A percentile compares a stretch with the other conserved stretches of the same genome.
Evolutionary conservation across 1,140 invertebrate species (phyloP).

Genomic region (Drosophila nasuta): DNA sequence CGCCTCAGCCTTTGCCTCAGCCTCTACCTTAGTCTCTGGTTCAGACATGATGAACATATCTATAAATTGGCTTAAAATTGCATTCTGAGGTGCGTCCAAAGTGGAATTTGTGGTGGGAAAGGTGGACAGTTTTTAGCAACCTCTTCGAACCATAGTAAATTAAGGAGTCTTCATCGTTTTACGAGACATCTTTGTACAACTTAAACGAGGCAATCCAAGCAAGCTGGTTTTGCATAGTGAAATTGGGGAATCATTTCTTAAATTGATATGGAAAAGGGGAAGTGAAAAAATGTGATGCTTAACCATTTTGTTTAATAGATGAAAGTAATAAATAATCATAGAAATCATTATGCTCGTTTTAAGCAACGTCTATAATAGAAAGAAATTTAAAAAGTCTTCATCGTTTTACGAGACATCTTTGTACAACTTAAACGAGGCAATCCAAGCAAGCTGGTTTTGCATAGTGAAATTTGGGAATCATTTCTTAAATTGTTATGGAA

Average conservation of each 20-base stretch:
- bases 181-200: neutral
- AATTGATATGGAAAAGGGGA: too few relatives aligned
- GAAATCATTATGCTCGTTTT: too few relatives aligned
- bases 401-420: neutral
- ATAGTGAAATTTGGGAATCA: too few relatives aligned
- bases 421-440: neutral
- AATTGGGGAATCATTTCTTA: too few relatives aligned
- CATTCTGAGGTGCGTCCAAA: conserved; percentile 28
- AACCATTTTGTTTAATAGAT: too few relatives aligned
- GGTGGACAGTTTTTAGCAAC: conserved; percentile 8
- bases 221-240: too few relatives aligned
- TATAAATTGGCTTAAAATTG: conserved; percentile 52
- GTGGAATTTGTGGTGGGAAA: conserved; percentile 47
- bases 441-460: too few relatives aligned
- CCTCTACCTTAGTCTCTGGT: neutral
- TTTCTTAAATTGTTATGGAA: too few relatives aligned
- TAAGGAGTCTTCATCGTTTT: neutral
- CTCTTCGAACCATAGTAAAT: neutral
- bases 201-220: too few relatives aligned
- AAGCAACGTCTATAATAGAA: too few relatives aligned
- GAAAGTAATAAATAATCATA: too few relatives aligned
- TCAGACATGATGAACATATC: conserved; percentile 28
- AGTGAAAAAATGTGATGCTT: too few relatives aligned
- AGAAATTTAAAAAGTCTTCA: neutral
- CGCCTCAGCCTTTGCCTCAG: conserved; percentile 16